These are phyloP conservation scores for Perdita meconis DNA, from an alignment of 2,888 invertebrate species.

Conservation along the genomic window DNA sequence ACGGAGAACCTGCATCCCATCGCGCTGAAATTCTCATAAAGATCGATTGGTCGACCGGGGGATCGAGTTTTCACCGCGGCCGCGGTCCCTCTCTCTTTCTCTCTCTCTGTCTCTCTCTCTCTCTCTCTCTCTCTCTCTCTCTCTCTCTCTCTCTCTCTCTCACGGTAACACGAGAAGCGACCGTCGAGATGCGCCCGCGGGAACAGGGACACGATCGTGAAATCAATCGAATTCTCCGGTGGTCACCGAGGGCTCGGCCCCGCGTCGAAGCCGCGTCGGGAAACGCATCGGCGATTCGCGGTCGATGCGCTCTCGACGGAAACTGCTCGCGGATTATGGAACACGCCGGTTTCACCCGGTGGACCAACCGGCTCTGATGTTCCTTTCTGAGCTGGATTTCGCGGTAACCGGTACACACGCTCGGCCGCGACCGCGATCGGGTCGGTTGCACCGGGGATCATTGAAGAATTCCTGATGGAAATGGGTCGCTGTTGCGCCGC, in stretches of 20 bases:
- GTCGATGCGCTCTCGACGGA: slow-evolving; percentile 8
- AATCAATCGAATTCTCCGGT: slow-evolving; percentile 62
- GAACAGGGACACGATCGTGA: slow-evolving; percentile 19
- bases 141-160: slow-evolving; percentile 63
- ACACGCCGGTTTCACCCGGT: not conserved
- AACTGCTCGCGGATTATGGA: slow-evolving; percentile 18
- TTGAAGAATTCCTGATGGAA: slow-evolving; percentile 15
- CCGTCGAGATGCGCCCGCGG: slow-evolving; percentile 36
- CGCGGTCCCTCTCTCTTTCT: too few relatives aligned
- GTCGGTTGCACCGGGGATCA: not conserved
- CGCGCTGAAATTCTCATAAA: slow-evolving; percentile 65
- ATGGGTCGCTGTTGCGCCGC: too few relatives aligned
- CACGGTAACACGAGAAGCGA: slow-evolving; percentile 68
- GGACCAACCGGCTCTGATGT: slow-evolving; percentile 8
- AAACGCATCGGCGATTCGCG: slow-evolving; percentile 15
- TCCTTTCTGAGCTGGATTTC: slow-evolving; percentile 32
- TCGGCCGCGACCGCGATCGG: not conserved
- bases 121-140: too few relatives aligned
- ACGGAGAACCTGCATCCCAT: slow-evolving; percentile 34
- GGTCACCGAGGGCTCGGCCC: slow-evolving; percentile 8
- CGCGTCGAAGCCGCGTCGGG: not conserved
- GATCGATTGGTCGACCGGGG: slow-evolving; percentile 60
- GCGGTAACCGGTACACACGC: not conserved
- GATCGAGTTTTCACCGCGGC: slow-evolving; percentile 64
- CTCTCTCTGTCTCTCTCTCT: too few relatives aligned